Conservation (phyloP, 1,140 invertebrate species). For the Drosophila miranda region DNA sequence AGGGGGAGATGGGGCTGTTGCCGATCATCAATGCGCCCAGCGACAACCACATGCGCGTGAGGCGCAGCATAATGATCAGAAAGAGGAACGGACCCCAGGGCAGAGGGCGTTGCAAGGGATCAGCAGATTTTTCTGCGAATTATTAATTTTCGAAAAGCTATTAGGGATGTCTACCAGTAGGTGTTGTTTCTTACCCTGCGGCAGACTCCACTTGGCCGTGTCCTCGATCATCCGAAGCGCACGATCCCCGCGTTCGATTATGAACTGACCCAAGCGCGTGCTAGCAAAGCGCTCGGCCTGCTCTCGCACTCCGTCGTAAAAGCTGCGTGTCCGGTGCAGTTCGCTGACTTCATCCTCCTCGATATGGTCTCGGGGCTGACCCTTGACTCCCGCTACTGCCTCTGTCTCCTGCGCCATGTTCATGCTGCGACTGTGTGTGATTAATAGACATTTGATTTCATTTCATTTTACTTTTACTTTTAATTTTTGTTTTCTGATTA, state of each 20-base stretch:
- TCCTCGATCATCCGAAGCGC: slow-evolving; percentile 65
- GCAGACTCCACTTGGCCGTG: slow-evolving; percentile 79
- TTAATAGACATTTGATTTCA: slow-evolving; percentile 7
- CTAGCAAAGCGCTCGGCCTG: slow-evolving; percentile 68
- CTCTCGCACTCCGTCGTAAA: slow-evolving; percentile 59
- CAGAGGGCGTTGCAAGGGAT: slow-evolving; percentile 62
- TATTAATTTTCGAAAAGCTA: neutral
- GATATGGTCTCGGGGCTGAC: slow-evolving; percentile 61
- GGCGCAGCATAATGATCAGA: slow-evolving; percentile 68
- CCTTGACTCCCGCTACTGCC: slow-evolving; percentile 39
- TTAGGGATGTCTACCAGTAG: too few relatives aligned
- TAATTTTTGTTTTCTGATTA: too few relatives aligned
- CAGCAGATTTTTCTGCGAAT: slow-evolving; percentile 40
- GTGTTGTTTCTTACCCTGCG: slow-evolving; percentile 45
- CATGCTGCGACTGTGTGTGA: slow-evolving; percentile 29
- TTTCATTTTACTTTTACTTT: slow-evolving; percentile 13
- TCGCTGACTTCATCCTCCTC: slow-evolving; percentile 70
- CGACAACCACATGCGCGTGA: slow-evolving; percentile 70
- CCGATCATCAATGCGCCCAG: slow-evolving; percentile 68
- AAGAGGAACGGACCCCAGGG: slow-evolving; percentile 71
- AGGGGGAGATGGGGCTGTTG: slow-evolving; percentile 61
- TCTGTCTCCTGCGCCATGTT: slow-evolving; percentile 53
- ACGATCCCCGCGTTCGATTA: slow-evolving; percentile 62
- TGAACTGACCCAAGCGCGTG: slow-evolving; percentile 64
- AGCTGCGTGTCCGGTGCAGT: slow-evolving; percentile 46